Conservation (phyloP, 2,888 invertebrate species). For the Venustoraphidia nigricollis region DNA sequence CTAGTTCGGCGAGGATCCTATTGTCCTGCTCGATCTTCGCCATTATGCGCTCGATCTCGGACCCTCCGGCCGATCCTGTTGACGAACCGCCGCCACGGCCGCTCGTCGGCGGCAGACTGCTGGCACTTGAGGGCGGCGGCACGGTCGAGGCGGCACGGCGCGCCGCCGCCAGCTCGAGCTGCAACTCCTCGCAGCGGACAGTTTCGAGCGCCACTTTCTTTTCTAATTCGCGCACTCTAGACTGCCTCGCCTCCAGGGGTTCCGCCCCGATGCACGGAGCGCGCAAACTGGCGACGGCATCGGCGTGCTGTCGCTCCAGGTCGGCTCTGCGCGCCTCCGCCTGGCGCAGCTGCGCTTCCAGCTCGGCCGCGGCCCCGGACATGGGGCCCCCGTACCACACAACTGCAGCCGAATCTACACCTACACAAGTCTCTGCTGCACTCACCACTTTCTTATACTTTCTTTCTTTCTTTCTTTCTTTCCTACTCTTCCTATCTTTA, state of each 20-base stretch:
- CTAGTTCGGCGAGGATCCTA: conserved; percentile 77
- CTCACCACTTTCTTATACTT: no score
- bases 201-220: conserved; percentile 57
- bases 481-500: no score
- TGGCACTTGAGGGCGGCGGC: conserved; percentile 14
- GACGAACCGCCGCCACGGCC: conserved; percentile 24
- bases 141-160: conserved; percentile 35
- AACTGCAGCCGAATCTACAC: conserved; percentile 5
- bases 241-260: conserved; percentile 55
- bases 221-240: conserved; percentile 76
- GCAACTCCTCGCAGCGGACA: conserved; percentile 67
- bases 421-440: no score
- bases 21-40: conserved; percentile 88
- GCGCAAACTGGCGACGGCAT: conserved; percentile 56
- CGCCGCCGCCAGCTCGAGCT: conserved; percentile 68
- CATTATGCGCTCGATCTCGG: conserved; percentile 87
- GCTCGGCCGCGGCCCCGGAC: conserved; percentile 32
- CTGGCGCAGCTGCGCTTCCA: conserved; percentile 62
- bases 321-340: conserved; percentile 63
- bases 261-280: conserved; percentile 40
- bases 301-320: conserved; percentile 61
- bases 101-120: conserved; percentile 6
- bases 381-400: conserved; percentile 27
- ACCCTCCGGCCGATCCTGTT: conserved; percentile 28
- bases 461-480: no score